Evolutionary conservation across 2,113 vertebrate species (phyloP).

Genomic region (Poeciliopsis retropinna): DNA sequence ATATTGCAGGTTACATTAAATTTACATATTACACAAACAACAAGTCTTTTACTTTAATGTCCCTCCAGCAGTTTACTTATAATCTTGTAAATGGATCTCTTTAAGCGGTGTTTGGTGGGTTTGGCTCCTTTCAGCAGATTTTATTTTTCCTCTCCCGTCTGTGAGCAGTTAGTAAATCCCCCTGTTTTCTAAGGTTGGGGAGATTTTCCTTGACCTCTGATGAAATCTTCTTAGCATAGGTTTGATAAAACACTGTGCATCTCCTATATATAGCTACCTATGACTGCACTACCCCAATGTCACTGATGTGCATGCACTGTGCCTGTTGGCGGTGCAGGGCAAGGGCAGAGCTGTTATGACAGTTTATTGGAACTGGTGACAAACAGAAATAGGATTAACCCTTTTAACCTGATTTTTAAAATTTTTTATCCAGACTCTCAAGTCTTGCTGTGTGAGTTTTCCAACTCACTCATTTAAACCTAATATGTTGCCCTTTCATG

Average conservation of each 20-base stretch:
- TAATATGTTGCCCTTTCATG: conserved; percentile 17
- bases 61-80: conserved; percentile 28
- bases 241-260: conserved; percentile 59
- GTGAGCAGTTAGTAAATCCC: conserved; percentile 58
- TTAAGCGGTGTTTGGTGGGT: conserved; percentile 47
- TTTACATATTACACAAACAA: conserved; percentile 13
- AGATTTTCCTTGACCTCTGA: conserved; percentile 67
- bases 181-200: conserved; percentile 58
- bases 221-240: conserved; percentile 65
- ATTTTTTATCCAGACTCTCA: conserved; percentile 26
- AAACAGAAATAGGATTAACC: conserved; percentile 74
- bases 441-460: conserved; percentile 41
- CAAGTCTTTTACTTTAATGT: conserved; percentile 24
- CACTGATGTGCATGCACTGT: conserved; percentile 64
- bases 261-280: conserved; percentile 72
- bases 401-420: conserved; percentile 60
- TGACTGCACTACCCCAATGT: conserved; percentile 55
- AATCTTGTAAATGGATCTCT: conserved; percentile 58
- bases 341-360: conserved; percentile 59
- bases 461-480: conserved; percentile 42
- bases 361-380: conserved; percentile 70
- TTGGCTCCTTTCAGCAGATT: conserved; percentile 47
- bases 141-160: conserved; percentile 29
- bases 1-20: not conserved
- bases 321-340: conserved; percentile 61